These are phyloP conservation scores for Tachysurus fulvidraco DNA, from an alignment of 2,113 vertebrate species.

Conservation along the genomic window DNA sequence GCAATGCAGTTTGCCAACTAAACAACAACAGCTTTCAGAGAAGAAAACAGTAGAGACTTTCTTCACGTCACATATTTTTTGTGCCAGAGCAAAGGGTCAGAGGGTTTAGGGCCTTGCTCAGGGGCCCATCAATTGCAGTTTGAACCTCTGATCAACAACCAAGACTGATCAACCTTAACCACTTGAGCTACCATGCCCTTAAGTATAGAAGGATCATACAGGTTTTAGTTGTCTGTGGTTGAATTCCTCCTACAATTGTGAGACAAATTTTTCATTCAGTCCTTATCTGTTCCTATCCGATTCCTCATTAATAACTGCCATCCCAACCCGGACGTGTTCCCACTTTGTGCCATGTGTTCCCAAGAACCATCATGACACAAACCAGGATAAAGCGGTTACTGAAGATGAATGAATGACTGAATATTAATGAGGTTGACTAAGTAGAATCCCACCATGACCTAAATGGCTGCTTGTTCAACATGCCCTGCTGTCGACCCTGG, in stretches of 20 bases:
- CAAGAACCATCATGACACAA: not conserved
- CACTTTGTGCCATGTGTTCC: not conserved
- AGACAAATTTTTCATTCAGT: not conserved
- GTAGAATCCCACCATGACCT: not conserved
- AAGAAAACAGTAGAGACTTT: too few species aligned
- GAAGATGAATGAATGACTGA: constrained; percentile 10
- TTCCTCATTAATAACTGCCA: constrained; percentile 16
- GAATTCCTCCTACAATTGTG: not conserved
- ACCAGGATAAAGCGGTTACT: constrained; percentile 1
- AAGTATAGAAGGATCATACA: not conserved
- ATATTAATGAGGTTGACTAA: not conserved
- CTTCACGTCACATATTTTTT: not conserved
- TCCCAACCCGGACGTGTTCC: not conserved
- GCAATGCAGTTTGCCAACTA: not conserved
- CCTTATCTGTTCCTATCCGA: not conserved
- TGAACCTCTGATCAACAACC: too few species aligned
- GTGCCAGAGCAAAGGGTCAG: too few species aligned
- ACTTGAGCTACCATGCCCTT: too few species aligned
- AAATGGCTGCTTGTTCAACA: constrained; percentile 7
- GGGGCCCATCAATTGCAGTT: too few species aligned
- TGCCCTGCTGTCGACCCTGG: constrained; percentile 5
- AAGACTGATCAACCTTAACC: too few species aligned
- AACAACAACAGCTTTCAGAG: not conserved
- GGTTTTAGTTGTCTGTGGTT: not conserved
- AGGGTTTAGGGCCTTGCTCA: too few species aligned